Percentiles rank a stretch among this genome's conserved stretches.
These are phyloP conservation scores for Ramazzottius varieornatus DNA, from an alignment of 2,888 invertebrate genomes.

Conservation along the genomic window DNA sequence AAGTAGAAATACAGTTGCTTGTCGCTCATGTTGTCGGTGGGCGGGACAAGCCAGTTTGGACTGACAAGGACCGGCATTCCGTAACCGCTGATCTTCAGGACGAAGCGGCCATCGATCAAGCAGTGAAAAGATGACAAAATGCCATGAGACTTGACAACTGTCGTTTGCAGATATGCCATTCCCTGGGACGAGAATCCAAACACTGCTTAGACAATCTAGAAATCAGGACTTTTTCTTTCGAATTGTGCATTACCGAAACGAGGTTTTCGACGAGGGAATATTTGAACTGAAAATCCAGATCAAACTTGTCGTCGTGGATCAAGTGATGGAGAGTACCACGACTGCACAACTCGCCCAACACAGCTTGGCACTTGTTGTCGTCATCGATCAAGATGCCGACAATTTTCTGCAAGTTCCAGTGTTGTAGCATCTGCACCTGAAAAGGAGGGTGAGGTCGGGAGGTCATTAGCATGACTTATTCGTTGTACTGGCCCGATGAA, in stretches of 20 bases:
- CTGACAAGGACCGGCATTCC: background rate
- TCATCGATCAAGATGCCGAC: background rate
- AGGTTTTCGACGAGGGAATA: background rate
- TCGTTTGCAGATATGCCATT: background rate
- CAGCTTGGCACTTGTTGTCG: background rate
- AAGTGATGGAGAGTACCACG: background rate
- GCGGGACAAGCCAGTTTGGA: background rate
- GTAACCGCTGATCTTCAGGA: background rate
- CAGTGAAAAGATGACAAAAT: background rate
- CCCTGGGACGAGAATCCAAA: too few relatives aligned
- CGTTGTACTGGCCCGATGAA: too few relatives aligned
- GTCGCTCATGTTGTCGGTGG: background rate
- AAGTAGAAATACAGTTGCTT: background rate
- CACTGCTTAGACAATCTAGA: too few relatives aligned
- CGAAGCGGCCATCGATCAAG: background rate
- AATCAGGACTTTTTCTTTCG: too few relatives aligned
- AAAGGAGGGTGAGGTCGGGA: too few relatives aligned
- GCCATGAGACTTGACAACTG: background rate
- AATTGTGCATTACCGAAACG: too few relatives aligned
- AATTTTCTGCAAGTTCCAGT: background rate
- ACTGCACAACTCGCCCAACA: background rate
- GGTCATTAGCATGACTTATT: too few relatives aligned
- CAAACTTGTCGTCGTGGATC: background rate
- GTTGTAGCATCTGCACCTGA: background rate
- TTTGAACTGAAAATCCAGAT: background rate